Evolutionary conservation across 2,113 vertebrate genomes (phyloP).

Genomic region (Lophochroa leadbeateri): DNA sequence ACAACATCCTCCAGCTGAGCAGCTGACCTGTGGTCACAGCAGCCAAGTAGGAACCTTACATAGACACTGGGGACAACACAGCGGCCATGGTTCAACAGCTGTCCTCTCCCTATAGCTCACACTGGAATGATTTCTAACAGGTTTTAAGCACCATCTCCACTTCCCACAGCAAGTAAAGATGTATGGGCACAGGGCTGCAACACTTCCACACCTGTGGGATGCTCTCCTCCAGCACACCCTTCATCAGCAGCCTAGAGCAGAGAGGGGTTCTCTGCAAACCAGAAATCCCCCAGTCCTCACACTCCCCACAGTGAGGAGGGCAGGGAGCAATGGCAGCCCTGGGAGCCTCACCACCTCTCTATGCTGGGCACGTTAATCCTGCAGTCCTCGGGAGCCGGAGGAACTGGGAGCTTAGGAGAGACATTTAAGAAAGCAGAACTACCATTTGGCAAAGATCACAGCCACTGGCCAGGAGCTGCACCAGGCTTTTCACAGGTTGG

Average conservation of each 20-base stretch:
- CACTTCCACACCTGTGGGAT: neutral
- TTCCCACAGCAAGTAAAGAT: neutral
- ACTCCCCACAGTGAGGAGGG: fast-evolving
- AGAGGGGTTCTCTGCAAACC: neutral
- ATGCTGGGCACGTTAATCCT: fast-evolving
- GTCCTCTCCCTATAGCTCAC: neutral
- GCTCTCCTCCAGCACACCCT: neutral
- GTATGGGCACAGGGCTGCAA: neutral
- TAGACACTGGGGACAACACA: fast-evolving
- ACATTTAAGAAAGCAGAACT: neutral
- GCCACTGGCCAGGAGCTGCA: neutral
- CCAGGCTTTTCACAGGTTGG: neutral
- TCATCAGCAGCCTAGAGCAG: neutral
- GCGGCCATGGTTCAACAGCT: fast-evolving
- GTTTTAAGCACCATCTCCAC: neutral
- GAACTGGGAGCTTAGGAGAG: neutral
- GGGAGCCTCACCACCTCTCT: neutral
- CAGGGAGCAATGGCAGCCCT: neutral
- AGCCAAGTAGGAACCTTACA: neutral
- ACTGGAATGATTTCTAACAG: neutral
- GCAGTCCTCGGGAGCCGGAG: fast-evolving
- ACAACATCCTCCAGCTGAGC: neutral
- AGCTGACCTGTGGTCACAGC: neutral
- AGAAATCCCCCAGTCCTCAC: neutral
- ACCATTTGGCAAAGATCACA: neutral